These are phyloP conservation scores for Kuschelorhynchus macadamiae DNA, from an alignment of 2,888 invertebrate species.

Conservation along the genomic window DNA sequence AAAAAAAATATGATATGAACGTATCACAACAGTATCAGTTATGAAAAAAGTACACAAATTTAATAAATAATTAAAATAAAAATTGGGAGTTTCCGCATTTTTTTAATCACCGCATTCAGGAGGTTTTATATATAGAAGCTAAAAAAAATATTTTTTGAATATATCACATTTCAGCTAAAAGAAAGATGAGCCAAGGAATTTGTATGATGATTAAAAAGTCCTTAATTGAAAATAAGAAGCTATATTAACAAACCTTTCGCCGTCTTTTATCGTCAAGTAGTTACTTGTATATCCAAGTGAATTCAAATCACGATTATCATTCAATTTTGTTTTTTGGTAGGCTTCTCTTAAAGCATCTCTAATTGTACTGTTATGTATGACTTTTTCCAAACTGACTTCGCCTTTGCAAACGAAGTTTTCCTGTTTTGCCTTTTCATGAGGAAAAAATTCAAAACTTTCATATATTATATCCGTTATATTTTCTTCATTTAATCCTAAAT, in stretches of 20 bases:
- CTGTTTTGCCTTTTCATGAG: background rate
- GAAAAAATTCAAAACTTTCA: conserved; percentile 70
- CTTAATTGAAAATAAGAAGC: no score
- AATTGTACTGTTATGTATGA: background rate
- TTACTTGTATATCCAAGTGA: conserved; percentile 48
- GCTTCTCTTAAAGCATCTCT: conserved; percentile 12
- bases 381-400: conserved; percentile 29
- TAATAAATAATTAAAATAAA: no score
- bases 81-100: no score
- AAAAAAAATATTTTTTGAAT: no score
- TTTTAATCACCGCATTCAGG: no score
- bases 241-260: conserved; percentile 57
- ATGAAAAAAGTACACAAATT: no score
- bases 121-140: no score
- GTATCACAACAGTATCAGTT: no score
- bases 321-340: conserved; percentile 23
- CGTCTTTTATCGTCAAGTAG: conserved; percentile 47
- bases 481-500: conserved; percentile 41
- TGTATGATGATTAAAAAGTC: no score
- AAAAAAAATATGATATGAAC: no score
- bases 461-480: conserved; percentile 76
- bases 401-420: conserved; percentile 9
- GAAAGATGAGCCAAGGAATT: no score
- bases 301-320: conserved; percentile 7
- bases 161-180: no score